Evolutionary conservation across 2,113 vertebrate species (phyloP), one percentile per base, ranked within the genome.

Genomic region (Solea solea): DNA sequence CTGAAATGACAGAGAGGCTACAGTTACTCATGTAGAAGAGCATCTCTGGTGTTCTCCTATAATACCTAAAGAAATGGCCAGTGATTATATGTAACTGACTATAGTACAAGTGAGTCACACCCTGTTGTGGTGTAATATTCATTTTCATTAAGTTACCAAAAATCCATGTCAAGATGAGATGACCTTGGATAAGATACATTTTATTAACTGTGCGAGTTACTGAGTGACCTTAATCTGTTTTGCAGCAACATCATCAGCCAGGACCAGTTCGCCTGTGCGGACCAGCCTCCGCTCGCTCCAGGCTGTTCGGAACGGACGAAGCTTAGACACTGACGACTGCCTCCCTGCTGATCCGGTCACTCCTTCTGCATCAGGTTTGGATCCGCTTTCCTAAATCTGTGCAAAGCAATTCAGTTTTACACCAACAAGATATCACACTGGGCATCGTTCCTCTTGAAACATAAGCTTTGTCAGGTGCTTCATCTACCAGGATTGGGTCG

Each of bases 201-300:
- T 34, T 34, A 34, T 34, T 3, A 13, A 16, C 11, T 27, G 9
- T 44, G n/a, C 21, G 21, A 2, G 34, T 34, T 34, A 34, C n/a
- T 15, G 15, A 16, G n/a, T 50, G 49, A 7, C 52, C 1, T 53
- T 46, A 15, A 55, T 51, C 7, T 73, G 42, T 56, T 80, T 63
- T 69, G 44, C 70, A 66, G 74, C 40, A 74, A 11, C 73, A 46
- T 56, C 80, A 45, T 4, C 80, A 16, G 69, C 25, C 11, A 70
- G 65, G 63, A 76, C 64, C 4, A 67, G 75, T 39, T 76, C 84
- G 0, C 86, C 88, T 21, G 49, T 78, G 52, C 39, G 69, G 42
- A 92, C 90, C 64, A 92, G 91, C 81, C 89, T 92, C 39, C 86
- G 89, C 59, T 90, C 91, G 12, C 87, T 92, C 9, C 90, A 91